Percentiles rank a stretch among this genome's conserved stretches.
Conservation (phyloP, 2,888 invertebrate genomes). For the Rhamphomyia laevipes region DNA sequence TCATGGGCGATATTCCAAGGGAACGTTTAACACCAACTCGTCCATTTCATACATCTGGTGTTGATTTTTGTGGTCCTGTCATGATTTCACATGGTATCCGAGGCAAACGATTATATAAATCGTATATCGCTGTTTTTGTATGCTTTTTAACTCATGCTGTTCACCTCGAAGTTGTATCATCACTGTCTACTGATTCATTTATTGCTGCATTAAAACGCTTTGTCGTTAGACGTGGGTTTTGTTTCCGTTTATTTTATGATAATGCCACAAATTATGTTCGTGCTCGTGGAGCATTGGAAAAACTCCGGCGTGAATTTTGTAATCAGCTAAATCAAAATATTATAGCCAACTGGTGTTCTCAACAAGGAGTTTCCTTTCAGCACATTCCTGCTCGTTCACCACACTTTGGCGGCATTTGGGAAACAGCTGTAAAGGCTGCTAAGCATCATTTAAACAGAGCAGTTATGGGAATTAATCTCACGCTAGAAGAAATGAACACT, state of each 20-base stretch:
- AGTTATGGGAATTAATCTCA: background rate
- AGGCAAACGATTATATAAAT: slow-evolving; percentile 2
- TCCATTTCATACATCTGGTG: slow-evolving; percentile 10
- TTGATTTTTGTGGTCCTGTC: slow-evolving; percentile 15
- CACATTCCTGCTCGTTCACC: too few species aligned
- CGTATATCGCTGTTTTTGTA: slow-evolving; percentile 8
- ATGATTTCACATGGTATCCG: slow-evolving; percentile 6
- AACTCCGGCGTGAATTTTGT: slow-evolving; percentile 1
- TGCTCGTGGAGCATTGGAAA: slow-evolving; percentile 3
- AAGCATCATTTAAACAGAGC: background rate
- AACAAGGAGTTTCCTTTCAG: background rate
- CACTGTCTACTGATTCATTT: slow-evolving; percentile 13
- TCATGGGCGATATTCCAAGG: slow-evolving; percentile 14
- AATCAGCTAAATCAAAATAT: slow-evolving; percentile 1
- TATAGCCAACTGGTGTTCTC: background rate
- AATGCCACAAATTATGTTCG: slow-evolving; percentile 12
- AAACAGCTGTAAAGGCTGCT: background rate
- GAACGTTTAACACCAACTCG: slow-evolving; percentile 1
- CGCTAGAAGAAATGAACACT: background rate
- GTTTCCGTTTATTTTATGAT: slow-evolving; percentile 7
- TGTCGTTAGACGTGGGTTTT: slow-evolving; percentile 5
- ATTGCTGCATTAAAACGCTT: slow-evolving; percentile 14
- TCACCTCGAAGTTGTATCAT: slow-evolving; percentile 7
- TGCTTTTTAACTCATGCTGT: slow-evolving; percentile 5
- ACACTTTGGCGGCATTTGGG: background rate